Conservation (phyloP, 2,797 vertebrate species). For the Phoeniculus purpureus region DNA sequence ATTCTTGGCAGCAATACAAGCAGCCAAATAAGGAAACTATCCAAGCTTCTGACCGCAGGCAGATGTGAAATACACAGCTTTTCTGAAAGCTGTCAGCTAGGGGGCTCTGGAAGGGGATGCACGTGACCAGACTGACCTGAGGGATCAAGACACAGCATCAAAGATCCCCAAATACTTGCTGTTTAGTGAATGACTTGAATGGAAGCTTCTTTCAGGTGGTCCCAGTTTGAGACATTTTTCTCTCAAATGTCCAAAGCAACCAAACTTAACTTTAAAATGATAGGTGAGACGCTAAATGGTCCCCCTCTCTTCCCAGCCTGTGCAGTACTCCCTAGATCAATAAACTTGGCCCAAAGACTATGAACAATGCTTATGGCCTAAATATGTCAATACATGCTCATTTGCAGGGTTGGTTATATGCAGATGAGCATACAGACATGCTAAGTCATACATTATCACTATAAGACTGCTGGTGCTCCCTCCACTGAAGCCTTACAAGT, state of each 20-base stretch:
- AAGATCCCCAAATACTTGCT: neutral
- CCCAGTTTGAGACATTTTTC: neutral
- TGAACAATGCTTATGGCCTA: neutral
- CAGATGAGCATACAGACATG: neutral
- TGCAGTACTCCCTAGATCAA: neutral
- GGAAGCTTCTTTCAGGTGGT: neutral
- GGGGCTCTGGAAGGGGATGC: neutral
- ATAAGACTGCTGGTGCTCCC: neutral
- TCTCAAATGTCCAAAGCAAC: neutral
- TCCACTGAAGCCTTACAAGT: neutral
- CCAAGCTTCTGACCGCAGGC: conserved; percentile 2
- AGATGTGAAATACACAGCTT: conserved; percentile 13
- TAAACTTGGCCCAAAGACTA: neutral
- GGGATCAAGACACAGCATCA: neutral
- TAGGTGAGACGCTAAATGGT: neutral
- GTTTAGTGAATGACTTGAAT: neutral
- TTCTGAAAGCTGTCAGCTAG: neutral
- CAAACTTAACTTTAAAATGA: neutral
- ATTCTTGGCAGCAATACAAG: conserved; percentile 5
- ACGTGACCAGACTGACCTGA: neutral
- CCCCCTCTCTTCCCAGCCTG: neutral
- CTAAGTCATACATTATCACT: neutral
- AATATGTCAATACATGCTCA: neutral
- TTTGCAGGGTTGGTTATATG: neutral
- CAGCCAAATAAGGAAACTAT: conserved; percentile 4